These are phyloP conservation scores for Zygaena filipendulae DNA, from an alignment of 2,888 invertebrate species.

Conservation along the genomic window DNA sequence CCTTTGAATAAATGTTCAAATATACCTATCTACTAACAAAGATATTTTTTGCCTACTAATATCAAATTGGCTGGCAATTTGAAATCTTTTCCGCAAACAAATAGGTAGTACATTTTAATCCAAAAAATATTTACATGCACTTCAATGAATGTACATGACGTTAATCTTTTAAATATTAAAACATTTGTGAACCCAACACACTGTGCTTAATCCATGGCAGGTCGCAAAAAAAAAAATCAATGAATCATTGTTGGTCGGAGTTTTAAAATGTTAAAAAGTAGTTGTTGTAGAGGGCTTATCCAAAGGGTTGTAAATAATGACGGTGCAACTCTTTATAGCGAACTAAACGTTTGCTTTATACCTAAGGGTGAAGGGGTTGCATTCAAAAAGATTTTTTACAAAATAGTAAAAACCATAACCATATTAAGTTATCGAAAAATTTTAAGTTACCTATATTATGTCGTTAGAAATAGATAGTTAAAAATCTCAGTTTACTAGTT, in stretches of 20 bases:
- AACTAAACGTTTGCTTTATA: conserved; percentile 48
- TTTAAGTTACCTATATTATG: no score
- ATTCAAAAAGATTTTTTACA: conserved; percentile 14
- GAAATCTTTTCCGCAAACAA: conserved; percentile 34
- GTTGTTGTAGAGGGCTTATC: conserved; percentile 61
- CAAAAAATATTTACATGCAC: conserved; percentile 41
- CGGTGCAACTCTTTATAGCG: conserved; percentile 53
- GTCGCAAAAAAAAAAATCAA: conserved; percentile 41
- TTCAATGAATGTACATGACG: conserved; percentile 44
- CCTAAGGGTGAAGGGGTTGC: conserved; percentile 21
- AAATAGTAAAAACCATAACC: no score
- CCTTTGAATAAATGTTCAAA: no score
- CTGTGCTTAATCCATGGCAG: conserved; percentile 35
- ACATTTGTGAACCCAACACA: conserved; percentile 49
- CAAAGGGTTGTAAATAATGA: conserved; percentile 68
- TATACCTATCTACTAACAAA: no score
- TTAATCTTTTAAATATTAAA: conserved; percentile 67
- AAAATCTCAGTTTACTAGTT: no score
- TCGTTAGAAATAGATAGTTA: no score
- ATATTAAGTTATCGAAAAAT: no score
- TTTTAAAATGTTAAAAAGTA: conserved; percentile 66
- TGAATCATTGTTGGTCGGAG: conserved; percentile 50
- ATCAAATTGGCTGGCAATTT: no score
- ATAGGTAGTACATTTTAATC: conserved; percentile 32
- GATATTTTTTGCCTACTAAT: no score